These are phyloP conservation scores for Unio delphinus DNA, from an alignment of 2,888 invertebrate genomes.

Conservation along the genomic window DNA sequence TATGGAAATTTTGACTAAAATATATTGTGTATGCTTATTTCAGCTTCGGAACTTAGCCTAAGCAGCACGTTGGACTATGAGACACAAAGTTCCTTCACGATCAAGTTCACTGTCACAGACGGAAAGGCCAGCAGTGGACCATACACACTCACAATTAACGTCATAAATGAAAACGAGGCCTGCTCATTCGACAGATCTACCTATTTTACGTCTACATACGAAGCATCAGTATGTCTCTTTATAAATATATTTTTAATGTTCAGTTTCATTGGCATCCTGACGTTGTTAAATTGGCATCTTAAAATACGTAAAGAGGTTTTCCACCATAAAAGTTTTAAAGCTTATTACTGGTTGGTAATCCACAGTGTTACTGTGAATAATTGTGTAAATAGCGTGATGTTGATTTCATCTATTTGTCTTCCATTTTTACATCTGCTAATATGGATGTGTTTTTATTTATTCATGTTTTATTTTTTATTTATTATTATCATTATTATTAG, in stretches of 20 bases:
- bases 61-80: constrained; percentile 27
- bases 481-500: too few species aligned
- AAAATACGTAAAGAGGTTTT: too few species aligned
- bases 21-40: neutral
- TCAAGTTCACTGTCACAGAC: constrained; percentile 25
- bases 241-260: neutral
- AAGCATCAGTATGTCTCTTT: constrained; percentile 28
- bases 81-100: constrained; percentile 14
- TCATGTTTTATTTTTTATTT: too few species aligned
- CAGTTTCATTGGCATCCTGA: neutral
- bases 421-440: too few species aligned
- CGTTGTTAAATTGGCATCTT: too few species aligned
- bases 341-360: too few species aligned
- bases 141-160: constrained; percentile 25
- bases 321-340: too few species aligned
- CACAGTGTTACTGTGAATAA: too few species aligned
- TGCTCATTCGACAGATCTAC: constrained; percentile 24
- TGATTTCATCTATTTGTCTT: too few species aligned
- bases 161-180: constrained; percentile 37
- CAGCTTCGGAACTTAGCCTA: neutral
- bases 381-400: too few species aligned
- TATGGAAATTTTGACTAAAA: too few species aligned
- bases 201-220: constrained; percentile 27
- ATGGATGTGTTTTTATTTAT: too few species aligned
- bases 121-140: constrained; percentile 23